A percentile compares a stretch with the other conserved stretches of the same genome.
phyloP scores from a whole-genome alignment of 2,797 vertebrate species.

The Vireo griseus region DNA sequence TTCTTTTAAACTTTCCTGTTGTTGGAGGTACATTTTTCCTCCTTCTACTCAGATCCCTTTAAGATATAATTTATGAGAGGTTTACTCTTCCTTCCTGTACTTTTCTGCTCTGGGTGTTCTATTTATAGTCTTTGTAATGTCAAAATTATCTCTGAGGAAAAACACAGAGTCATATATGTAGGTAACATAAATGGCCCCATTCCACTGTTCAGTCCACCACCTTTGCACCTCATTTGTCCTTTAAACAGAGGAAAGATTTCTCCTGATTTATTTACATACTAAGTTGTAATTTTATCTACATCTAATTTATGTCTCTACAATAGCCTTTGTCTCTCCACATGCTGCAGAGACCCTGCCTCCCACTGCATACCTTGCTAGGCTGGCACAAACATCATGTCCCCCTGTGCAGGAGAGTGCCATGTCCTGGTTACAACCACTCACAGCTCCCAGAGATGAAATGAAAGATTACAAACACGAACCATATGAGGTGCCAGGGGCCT shows the following conservation, averaged over 20 bases:
- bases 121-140: neutral
- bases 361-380: neutral
- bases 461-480: neutral
- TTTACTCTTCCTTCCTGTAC: constrained; percentile 35
- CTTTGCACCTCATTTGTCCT: neutral
- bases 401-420: fast-evolving
- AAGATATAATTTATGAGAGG: constrained; percentile 8
- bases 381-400: neutral
- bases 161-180: neutral
- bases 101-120: neutral
- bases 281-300: neutral
- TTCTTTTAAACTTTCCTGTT: neutral
- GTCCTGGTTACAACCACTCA: neutral
- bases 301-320: neutral
- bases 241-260: neutral
- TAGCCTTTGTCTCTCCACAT: neutral
- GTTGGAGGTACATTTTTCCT: neutral
- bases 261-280: neutral
- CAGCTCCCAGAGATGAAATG: fast-evolving
- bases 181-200: neutral
- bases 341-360: fast-evolving
- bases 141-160: neutral
- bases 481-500: fast-evolving
- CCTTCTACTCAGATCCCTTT: neutral
- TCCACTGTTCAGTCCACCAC: neutral